These are phyloP conservation scores for Ginglymostoma cirratum DNA, from an alignment of 2,113 vertebrate genomes.

Conservation along the genomic window DNA sequence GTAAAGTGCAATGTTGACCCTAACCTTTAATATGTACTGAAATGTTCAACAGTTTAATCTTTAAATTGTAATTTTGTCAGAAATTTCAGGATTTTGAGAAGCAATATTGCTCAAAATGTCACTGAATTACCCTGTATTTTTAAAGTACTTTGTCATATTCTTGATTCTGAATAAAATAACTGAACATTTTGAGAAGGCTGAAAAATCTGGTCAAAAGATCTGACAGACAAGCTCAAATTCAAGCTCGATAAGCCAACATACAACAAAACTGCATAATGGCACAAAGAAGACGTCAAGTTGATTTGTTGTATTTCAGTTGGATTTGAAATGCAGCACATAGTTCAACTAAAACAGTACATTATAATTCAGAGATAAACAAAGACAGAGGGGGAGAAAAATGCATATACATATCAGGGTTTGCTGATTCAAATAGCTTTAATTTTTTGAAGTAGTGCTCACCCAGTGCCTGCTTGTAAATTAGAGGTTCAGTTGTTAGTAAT, in stretches of 20 bases:
- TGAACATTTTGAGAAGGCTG: neutral
- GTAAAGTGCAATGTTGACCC: neutral
- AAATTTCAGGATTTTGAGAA: neutral
- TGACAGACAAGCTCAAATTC: neutral
- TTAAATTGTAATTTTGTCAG: neutral
- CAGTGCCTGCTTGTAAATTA: neutral
- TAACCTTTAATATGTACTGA: neutral
- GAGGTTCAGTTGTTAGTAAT: neutral
- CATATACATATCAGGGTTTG: neutral
- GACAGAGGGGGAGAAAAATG: neutral
- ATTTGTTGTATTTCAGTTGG: constrained; percentile 26
- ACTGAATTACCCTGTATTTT: neutral
- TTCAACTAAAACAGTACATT: neutral
- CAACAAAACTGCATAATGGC: constrained; percentile 6
- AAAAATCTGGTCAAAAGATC: neutral
- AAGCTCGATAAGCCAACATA: neutral
- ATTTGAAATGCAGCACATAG: neutral
- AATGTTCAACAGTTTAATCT: neutral
- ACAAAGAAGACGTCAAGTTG: neutral
- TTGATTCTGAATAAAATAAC: neutral
- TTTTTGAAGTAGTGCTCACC: neutral
- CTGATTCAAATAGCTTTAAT: neutral
- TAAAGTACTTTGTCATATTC: neutral
- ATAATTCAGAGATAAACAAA: constrained; percentile 28
- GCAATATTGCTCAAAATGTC: neutral